A percentile compares a stretch with the other conserved stretches of the same genome.
These are phyloP conservation scores for Corticium candelabrum DNA, from an alignment of 37 sponge, comb jelly and placozoan species.

Conservation along the genomic window DNA sequence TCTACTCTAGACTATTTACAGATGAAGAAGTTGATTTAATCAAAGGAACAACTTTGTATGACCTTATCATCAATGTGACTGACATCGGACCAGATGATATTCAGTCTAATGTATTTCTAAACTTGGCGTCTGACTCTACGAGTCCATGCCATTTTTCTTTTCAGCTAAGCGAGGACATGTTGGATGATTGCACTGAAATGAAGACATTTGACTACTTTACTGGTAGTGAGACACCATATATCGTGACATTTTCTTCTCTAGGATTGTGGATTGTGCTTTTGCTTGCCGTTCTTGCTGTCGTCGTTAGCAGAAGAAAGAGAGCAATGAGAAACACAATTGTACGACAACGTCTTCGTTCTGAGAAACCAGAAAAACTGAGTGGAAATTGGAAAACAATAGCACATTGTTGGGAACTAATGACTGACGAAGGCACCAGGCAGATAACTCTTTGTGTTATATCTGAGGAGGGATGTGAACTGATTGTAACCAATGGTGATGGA, in stretches of 20 bases:
- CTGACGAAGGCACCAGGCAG: not conserved
- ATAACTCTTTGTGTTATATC: not conserved
- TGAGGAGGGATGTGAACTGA: not conserved
- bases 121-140: not conserved
- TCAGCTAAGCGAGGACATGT: not conserved
- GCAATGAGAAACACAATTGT: not conserved
- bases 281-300: not conserved
- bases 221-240: not conserved
- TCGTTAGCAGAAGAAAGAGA: not conserved
- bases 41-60: slow-evolving; percentile 37
- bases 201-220: slow-evolving; percentile 46
- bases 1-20: slow-evolving; percentile 51
- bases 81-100: not conserved
- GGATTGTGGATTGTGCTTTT: not conserved
- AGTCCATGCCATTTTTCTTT: not conserved
- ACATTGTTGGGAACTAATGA: not conserved
- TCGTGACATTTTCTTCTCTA: not conserved
- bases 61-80: slow-evolving; percentile 9
- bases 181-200: slow-evolving; percentile 25
- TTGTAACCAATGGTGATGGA: not conserved
- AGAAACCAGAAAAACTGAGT: not conserved
- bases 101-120: not conserved
- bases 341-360: not conserved
- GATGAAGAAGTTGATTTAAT: slow-evolving; percentile 49
- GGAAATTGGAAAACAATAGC: not conserved